Percentiles rank a stretch among this genome's conserved stretches.
Conservation (phyloP, 92 coral and sea anemone species). For the Siderastrea radians region DNA sequence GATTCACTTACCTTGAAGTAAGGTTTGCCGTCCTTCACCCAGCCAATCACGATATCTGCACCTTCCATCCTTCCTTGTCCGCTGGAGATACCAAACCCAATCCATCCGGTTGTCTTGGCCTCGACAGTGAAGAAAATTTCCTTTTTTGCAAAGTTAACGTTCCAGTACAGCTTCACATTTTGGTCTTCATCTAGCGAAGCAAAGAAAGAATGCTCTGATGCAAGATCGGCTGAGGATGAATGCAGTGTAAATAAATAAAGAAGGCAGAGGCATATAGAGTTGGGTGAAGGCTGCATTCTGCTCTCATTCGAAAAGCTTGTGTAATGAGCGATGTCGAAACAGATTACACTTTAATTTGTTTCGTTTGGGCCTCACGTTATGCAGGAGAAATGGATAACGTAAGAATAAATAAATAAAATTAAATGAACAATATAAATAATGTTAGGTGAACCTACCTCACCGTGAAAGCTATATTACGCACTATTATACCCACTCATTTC, state of each 20-base stretch:
- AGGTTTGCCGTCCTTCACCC: constrained; percentile 71
- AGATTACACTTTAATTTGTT: too few species aligned
- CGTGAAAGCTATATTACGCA: too few species aligned
- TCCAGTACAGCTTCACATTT: constrained; percentile 73
- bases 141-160: constrained; percentile 13
- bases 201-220: not conserved
- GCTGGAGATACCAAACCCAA: constrained; percentile 76
- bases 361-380: too few species aligned
- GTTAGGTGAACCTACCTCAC: too few species aligned
- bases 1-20: constrained; percentile 55
- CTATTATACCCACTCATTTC: too few species aligned
- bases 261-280: too few species aligned
- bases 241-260: not conserved
- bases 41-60: constrained; percentile 74
- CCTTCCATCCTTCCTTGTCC: constrained; percentile 75
- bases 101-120: constrained; percentile 76
- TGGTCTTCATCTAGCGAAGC: constrained; percentile 40
- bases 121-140: constrained; percentile 68
- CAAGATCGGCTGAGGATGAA: constrained; percentile 2
- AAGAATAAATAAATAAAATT: too few species aligned
- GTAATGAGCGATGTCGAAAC: too few species aligned
- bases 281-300: too few species aligned
- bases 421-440: too few species aligned
- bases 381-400: too few species aligned
- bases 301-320: too few species aligned